phyloP scores from a whole-genome alignment of 2,113 vertebrate genomes.

The Chaetodon trifascialis region DNA sequence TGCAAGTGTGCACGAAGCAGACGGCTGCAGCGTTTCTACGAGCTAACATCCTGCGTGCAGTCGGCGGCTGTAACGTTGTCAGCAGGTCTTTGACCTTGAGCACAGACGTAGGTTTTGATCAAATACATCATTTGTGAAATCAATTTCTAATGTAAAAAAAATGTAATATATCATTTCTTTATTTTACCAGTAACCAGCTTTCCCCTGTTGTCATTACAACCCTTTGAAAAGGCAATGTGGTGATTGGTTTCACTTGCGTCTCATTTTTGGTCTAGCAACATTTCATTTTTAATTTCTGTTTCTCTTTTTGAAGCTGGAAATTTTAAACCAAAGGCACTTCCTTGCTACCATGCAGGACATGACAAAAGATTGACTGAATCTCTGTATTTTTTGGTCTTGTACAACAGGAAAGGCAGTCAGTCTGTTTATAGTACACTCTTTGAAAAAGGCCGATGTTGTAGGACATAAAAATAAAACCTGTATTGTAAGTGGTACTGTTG shows the following conservation, averaged over 20 bases:
- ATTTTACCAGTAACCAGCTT: conserved; percentile 54
- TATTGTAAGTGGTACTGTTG: conserved; percentile 18
- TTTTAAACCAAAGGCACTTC: conserved; percentile 98
- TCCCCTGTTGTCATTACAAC: conserved; percentile 72
- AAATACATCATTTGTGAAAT: conserved; percentile 61
- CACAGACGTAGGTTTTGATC: conserved; percentile 45
- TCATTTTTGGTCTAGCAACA: conserved; percentile 91
- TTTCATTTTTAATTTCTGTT: conserved; percentile 84
- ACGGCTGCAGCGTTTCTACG: conserved; percentile 54
- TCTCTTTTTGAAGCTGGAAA: conserved; percentile 93
- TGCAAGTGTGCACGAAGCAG: conserved; percentile 75
- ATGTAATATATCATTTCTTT: conserved; percentile 64
- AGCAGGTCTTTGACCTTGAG: conserved; percentile 58
- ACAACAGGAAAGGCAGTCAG: conserved; percentile 89
- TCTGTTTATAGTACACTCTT: conserved; percentile 56
- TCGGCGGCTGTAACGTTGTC: conserved; percentile 47
- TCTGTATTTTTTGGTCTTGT: conserved; percentile 89
- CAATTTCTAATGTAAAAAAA: conserved; percentile 62
- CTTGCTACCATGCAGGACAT: conserved; percentile 94
- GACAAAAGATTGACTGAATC: conserved; percentile 85
- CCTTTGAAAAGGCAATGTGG: conserved; percentile 96
- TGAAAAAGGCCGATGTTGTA: conserved; percentile 54
- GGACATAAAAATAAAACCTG: conserved; percentile 49
- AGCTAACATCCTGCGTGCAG: conserved; percentile 63
- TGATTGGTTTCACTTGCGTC: conserved; percentile 89